Conservation (phyloP, 2,113 vertebrate genomes). For the Notiomystis cincta region DNA sequence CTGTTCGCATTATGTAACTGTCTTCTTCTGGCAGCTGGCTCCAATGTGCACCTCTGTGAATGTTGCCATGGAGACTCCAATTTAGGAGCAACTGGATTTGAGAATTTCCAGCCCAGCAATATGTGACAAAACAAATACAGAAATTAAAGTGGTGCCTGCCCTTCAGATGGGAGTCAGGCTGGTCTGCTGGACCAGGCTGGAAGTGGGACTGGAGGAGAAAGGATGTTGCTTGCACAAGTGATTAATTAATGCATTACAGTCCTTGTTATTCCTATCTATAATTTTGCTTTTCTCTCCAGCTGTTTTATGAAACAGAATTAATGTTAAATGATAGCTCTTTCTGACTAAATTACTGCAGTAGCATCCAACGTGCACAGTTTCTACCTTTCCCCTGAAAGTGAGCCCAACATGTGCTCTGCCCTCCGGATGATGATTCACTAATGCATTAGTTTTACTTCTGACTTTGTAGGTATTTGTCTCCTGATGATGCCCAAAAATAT, state of each 20-base stretch:
- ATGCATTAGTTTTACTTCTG: background rate
- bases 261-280: background rate
- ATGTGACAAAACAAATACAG: background rate
- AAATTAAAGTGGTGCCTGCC: background rate
- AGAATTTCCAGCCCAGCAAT: background rate
- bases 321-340: background rate
- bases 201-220: background rate
- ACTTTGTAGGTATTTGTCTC: background rate
- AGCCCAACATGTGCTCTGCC: background rate
- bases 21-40: constrained; percentile 8
- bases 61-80: constrained; percentile 52
- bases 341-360: background rate
- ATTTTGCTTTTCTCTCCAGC: background rate
- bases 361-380: background rate
- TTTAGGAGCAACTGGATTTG: constrained; percentile 1
- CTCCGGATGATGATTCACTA: background rate
- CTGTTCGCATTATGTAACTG: background rate
- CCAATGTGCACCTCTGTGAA: background rate
- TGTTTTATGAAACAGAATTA: background rate
- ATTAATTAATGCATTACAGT: background rate
- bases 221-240: background rate
- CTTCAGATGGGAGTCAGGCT: background rate
- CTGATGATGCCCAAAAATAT: background rate
- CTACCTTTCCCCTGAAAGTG: background rate
- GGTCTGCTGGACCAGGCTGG: background rate